Conservation (phyloP, 35 echinoderm and acorn worm genomes). For the Lytechinus variegatus region DNA sequence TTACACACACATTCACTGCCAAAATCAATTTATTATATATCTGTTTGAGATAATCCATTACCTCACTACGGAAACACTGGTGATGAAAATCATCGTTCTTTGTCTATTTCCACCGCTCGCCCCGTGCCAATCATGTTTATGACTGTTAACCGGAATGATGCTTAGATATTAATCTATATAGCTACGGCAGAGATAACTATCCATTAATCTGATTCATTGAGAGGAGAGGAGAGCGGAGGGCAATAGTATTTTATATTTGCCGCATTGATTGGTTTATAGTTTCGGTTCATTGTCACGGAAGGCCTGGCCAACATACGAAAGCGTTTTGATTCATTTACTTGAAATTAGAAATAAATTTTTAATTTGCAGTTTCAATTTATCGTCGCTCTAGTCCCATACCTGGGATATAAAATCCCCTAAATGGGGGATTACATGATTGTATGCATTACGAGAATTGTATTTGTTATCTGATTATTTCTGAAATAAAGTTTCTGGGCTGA, state of each 20-base stretch:
- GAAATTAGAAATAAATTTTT: neutral
- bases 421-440: neutral
- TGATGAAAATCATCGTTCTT: neutral
- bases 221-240: neutral
- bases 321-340: neutral
- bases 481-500: neutral
- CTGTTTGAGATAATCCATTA: neutral
- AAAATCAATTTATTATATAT: neutral
- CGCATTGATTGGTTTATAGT: neutral
- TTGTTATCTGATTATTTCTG: neutral
- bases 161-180: neutral
- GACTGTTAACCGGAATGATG: neutral
- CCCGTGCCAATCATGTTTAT: neutral
- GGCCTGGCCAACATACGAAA: neutral
- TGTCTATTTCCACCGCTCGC: neutral
- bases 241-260: neutral
- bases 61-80: neutral
- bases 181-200: neutral
- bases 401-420: neutral
- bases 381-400: neutral
- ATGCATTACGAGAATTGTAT: neutral
- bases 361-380: slow-evolving; percentile 3
- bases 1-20: neutral
- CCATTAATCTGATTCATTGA: neutral
- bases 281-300: neutral